Percentiles rank a stretch among this genome's conserved stretches.
Conservation (phyloP, 1,140 invertebrate genomes). For the Stenopsyche tienmushanensis region DNA sequence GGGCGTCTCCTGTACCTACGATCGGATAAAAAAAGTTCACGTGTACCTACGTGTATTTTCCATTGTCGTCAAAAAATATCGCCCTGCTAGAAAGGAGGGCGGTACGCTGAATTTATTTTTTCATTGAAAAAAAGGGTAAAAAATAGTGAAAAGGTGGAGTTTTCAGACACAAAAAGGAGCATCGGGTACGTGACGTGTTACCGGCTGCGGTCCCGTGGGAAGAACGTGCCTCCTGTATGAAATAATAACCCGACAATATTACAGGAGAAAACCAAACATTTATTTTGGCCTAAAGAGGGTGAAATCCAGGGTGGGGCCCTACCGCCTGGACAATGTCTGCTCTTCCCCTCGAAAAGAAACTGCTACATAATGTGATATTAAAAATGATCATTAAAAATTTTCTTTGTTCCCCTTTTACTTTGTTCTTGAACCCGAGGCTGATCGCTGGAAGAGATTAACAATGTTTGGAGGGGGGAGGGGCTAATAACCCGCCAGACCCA, state of each 20-base stretch:
- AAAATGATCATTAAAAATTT: neutral
- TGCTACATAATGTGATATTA: neutral
- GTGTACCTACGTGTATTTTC: conserved; percentile 13
- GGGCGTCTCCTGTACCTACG: no score
- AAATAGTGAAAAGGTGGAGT: conserved; percentile 4
- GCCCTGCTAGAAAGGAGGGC: conserved; percentile 2
- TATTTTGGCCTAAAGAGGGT: neutral
- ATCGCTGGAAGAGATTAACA: no score
- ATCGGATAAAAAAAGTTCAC: neutral
- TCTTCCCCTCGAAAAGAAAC: no score
- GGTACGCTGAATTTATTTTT: conserved; percentile 7
- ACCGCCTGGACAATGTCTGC: neutral
- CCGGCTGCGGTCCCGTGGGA: neutral
- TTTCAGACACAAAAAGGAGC: conserved; percentile 14
- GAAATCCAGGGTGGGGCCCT: neutral
- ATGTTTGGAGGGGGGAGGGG: no score
- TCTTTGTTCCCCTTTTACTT: no score
- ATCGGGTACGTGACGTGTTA: conserved; percentile 9
- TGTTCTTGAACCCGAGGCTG: no score
- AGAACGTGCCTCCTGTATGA: conserved; percentile 8
- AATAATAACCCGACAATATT: conserved; percentile 13
- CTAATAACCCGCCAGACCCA: no score
- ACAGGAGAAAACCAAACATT: neutral
- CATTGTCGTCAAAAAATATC: conserved; percentile 25
- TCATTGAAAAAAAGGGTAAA: neutral